Percentiles rank a stretch among this genome's conserved stretches.
Evolutionary conservation across 2,113 vertebrate species (phyloP).

Genomic region (Festucalex cinctus): DNA sequence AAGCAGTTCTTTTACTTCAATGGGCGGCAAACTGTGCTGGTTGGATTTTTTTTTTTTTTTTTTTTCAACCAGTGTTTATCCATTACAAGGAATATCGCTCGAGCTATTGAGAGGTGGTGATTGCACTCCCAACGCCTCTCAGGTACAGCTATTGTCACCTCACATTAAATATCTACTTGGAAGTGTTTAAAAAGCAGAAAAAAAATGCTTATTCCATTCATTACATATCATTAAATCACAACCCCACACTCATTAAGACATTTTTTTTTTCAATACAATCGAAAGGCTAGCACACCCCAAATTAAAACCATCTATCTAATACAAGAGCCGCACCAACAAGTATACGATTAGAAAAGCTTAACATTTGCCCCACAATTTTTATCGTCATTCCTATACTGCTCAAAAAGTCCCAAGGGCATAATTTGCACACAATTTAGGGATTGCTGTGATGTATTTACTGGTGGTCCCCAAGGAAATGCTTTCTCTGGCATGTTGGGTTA

Average conservation of each 20-base stretch:
- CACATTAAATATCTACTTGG: slow-evolving; percentile 28
- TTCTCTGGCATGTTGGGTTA: background rate
- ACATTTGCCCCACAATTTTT: background rate
- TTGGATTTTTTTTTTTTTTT: too few relatives aligned
- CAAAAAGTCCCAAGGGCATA: background rate
- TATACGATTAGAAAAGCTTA: background rate
- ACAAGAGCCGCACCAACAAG: background rate
- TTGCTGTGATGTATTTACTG: background rate
- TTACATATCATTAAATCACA: background rate
- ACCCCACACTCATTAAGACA: background rate
- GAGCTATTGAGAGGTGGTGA: slow-evolving; percentile 1
- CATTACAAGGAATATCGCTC: slow-evolving; percentile 35
- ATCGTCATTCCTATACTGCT: background rate
- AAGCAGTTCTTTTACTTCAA: slow-evolving; percentile 65
- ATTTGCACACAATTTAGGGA: background rate
- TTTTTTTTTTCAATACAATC: slow-evolving; percentile 11
- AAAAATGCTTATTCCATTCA: slow-evolving; percentile 1
- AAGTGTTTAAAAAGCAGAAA: slow-evolving; percentile 10
- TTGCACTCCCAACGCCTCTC: slow-evolving; percentile 25
- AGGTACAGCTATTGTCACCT: background rate
- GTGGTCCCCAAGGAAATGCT: background rate
- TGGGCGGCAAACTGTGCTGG: slow-evolving; percentile 48
- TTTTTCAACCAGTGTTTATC: slow-evolving; percentile 61
- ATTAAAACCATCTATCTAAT: background rate
- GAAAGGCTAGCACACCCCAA: background rate